Evolutionary conservation across 2,113 vertebrate species (phyloP), one percentile per base, ranked within the genome.

Genomic region (Grantiella picta): DNA sequence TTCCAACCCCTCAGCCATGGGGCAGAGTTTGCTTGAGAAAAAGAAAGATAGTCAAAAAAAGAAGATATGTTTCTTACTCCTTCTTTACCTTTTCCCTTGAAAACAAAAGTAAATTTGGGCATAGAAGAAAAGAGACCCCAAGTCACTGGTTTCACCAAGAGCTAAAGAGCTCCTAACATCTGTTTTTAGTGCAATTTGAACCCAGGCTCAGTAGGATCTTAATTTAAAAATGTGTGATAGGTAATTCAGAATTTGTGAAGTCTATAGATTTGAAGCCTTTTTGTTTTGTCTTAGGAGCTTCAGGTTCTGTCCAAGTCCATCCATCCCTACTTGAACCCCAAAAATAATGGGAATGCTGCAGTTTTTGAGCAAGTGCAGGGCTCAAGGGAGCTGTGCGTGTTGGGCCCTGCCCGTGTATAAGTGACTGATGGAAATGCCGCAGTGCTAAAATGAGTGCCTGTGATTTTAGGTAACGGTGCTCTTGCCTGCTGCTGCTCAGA

Each of bases 401-500:
- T 10, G 25, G 69, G 77, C 94, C 44, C 61, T 88, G 82, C 63
- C 77, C 4, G 0, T 44, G 4, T 73, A 15, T 25, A 53, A n/a
- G n/a, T 89, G 82, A 82, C 70, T 69, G 90, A 45, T 45, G 44
- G 44, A 45, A 45, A 49, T 23, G 22, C 29, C 2, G 70, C 93
- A 82, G 94, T 88, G 84, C 91, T 97, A 95, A 95, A 95, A 90
- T 76, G 65, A 92, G 94, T 97, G 82, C 95, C 90, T 96, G 36
- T 96, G 89, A 56, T 97, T 95, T 86, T 82, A 99, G 98, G 98
- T 98, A 82, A 98, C 98, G 9, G 98, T 99, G 83, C 96, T 99
- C 95, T 97, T 98, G 92, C 98, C 98, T 70, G 98, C 98, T 71
- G 97, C 98, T 84, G 94, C 96, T 81, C 98, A 98, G 94, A 99